Conservation (phyloP, 2,797 vertebrate genomes). For the Xenentodon cancila region DNA sequence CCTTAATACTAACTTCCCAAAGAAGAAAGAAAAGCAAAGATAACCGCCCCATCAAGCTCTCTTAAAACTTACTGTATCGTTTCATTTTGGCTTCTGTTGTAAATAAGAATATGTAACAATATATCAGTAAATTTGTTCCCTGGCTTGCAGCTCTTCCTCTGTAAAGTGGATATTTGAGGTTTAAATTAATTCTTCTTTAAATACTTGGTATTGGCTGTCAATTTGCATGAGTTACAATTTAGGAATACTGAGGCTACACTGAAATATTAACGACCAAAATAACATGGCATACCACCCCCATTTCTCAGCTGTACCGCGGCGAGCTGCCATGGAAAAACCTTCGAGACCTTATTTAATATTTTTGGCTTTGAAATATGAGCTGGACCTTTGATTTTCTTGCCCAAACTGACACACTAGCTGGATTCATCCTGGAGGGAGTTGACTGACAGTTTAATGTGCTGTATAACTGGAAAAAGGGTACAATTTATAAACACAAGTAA, state of each 20-base stretch:
- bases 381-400: slow-evolving; percentile 8
- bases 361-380: slow-evolving; percentile 17
- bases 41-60: no score
- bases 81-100: neutral
- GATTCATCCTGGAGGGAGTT: slow-evolving; percentile 14
- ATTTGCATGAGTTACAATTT: neutral
- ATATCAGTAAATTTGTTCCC: no score
- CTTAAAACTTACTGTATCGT: neutral
- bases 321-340: neutral
- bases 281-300: neutral
- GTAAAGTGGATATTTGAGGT: neutral
- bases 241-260: neutral
- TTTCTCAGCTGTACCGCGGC: slow-evolving; percentile 5
- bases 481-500: neutral
- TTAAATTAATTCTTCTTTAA: neutral
- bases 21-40: neutral
- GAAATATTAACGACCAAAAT: neutral
- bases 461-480: slow-evolving; percentile 24
- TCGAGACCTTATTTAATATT: slow-evolving; percentile 15
- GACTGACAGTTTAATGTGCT: slow-evolving; percentile 35
- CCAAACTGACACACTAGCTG: slow-evolving; percentile 24
- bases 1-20: neutral
- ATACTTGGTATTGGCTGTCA: neutral
- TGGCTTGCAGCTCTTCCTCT: neutral
- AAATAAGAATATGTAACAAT: neutral